Evolutionary conservation across 2,113 vertebrate species (phyloP).

Genomic region (Promerops cafer): DNA sequence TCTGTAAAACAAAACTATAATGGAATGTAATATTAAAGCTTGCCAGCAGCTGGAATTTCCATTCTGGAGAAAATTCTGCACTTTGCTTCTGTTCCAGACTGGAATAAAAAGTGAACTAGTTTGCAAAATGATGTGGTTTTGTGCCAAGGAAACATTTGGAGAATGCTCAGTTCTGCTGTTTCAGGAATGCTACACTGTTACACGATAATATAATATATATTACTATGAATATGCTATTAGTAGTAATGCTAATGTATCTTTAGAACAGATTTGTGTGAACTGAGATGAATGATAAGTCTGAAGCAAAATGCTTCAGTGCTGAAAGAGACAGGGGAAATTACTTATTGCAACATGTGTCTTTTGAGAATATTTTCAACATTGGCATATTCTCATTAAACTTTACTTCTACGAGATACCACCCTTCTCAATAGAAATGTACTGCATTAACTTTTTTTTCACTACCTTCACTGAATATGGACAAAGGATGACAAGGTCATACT

Average conservation of each 20-base stretch:
- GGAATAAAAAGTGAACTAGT: conserved; percentile 20
- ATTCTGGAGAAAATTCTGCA: conserved; percentile 3
- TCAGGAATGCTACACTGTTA: neutral
- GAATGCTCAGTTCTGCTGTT: neutral
- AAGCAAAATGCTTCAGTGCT: neutral
- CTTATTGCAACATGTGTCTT: neutral
- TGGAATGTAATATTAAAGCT: neutral
- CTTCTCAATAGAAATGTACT: neutral
- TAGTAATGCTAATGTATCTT: neutral
- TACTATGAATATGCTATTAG: neutral
- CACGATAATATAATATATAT: neutral
- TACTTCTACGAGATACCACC: neutral
- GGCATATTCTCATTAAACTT: neutral
- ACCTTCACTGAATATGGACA: neutral
- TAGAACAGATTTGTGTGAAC: neutral
- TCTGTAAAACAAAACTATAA: neutral
- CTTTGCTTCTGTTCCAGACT: neutral
- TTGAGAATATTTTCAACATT: neutral
- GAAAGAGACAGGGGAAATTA: neutral
- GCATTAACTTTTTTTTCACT: neutral
- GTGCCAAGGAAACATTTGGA: conserved; percentile 13
- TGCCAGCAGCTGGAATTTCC: conserved; percentile 23
- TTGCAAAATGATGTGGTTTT: neutral
- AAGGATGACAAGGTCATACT: neutral
- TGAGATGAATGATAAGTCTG: neutral